phyloP scores from a whole-genome alignment of 2,113 vertebrate genomes.

The Zosterops hypoxanthus region DNA sequence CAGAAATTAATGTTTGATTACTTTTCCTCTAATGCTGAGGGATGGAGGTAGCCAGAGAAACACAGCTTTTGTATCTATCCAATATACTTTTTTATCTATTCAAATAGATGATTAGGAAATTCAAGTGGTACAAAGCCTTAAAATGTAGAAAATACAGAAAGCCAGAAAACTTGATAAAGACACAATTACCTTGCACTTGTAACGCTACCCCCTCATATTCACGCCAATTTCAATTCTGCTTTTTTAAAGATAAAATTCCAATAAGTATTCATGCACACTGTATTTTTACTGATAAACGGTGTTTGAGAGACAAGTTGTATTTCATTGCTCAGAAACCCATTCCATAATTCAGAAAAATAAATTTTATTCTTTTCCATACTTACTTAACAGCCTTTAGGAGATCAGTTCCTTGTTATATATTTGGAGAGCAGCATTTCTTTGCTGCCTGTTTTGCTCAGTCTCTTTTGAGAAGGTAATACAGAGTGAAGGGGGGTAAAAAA shows the following conservation, averaged over 20 bases:
- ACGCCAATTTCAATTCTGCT: slow-evolving; percentile 24
- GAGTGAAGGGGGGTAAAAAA: background rate
- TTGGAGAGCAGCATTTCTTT: background rate
- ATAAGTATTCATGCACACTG: slow-evolving; percentile 10
- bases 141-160: slow-evolving; percentile 35
- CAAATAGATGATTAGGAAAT: slow-evolving; percentile 37
- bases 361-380: background rate
- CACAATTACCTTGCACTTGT: slow-evolving; percentile 42
- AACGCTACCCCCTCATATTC: background rate
- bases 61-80: background rate
- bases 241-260: slow-evolving; percentile 58
- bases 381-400: slow-evolving; percentile 1
- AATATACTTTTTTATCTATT: slow-evolving; percentile 25
- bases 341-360: slow-evolving; percentile 11
- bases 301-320: background rate
- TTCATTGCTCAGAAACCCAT: background rate
- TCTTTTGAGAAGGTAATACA: background rate
- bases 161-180: slow-evolving; percentile 31
- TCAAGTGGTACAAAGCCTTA: slow-evolving; percentile 39
- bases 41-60: background rate
- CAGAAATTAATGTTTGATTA: background rate
- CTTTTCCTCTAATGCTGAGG: background rate
- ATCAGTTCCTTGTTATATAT: background rate
- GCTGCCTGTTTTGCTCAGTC: background rate
- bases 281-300: background rate